Evolutionary conservation across 92 coral and sea anemone species (phyloP).

Genomic region (Umimayanthus kanabou): DNA sequence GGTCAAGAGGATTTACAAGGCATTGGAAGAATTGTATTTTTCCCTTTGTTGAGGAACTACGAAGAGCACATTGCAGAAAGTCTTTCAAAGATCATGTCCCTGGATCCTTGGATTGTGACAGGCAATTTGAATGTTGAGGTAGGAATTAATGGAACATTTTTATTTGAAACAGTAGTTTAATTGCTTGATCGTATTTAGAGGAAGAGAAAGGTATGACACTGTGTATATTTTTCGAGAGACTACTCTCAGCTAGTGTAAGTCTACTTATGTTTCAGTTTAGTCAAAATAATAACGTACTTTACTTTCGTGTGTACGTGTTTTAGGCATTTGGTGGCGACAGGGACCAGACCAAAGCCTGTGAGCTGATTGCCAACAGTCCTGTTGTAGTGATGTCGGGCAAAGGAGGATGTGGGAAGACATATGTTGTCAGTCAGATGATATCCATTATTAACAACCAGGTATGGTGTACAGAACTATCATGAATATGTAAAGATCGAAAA

Average conservation of each 20-base stretch:
- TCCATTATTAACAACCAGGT: conserved; percentile 17
- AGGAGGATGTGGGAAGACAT: conserved; percentile 65
- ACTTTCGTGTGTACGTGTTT: neutral
- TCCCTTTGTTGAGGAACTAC: conserved; percentile 51
- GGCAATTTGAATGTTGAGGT: conserved; percentile 44
- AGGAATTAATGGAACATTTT: no score
- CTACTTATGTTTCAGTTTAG: neutral
- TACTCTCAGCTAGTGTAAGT: no score
- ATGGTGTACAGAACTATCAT: neutral
- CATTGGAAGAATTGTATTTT: conserved; percentile 30
- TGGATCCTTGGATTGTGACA: conserved; percentile 45
- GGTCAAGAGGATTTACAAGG: conserved; percentile 34
- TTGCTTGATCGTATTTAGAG: no score
- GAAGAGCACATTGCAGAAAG: conserved; percentile 55
- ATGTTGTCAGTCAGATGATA: conserved; percentile 50
- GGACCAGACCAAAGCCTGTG: conserved; percentile 54
- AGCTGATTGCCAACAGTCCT: conserved; percentile 39
- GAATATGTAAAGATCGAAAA: neutral
- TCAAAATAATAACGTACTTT: neutral
- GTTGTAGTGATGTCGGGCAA: conserved; percentile 62
- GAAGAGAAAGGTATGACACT: no score
- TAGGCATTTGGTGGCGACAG: conserved; percentile 51
- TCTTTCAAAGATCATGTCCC: conserved; percentile 43
- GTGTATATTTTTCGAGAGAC: no score
- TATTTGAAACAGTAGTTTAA: neutral